Evolutionary conservation across 2,113 vertebrate species (phyloP).

Genomic region (Brachyhypopomus occidentalis): DNA sequence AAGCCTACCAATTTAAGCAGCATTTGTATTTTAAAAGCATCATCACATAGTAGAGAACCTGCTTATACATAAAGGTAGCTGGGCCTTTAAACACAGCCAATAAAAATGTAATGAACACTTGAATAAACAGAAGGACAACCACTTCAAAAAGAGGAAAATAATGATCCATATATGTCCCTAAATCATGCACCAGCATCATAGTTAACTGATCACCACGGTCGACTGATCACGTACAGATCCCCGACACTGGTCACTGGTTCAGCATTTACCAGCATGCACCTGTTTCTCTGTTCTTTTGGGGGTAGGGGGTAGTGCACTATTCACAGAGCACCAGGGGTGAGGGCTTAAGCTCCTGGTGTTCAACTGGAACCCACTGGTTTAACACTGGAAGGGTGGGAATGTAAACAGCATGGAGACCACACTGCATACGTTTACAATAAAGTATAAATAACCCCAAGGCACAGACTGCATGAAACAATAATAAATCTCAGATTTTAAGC

Average conservation of each 20-base stretch:
- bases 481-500: background rate
- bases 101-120: background rate
- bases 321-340: background rate
- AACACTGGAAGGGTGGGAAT: background rate
- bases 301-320: background rate
- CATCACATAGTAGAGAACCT: background rate
- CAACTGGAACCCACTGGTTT: constrained; percentile 1
- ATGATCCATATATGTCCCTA: background rate
- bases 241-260: background rate
- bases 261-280: background rate
- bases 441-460: constrained; percentile 39
- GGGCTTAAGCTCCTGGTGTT: background rate
- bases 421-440: constrained; percentile 38
- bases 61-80: background rate
- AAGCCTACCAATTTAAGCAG: background rate
- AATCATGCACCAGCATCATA: background rate
- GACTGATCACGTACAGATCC: too few species aligned
- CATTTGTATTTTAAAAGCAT: background rate
- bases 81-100: background rate
- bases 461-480: constrained; percentile 9
- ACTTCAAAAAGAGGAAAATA: background rate
- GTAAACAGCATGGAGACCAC: background rate
- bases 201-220: too few species aligned
- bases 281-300: background rate
- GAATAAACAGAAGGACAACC: background rate